Conservation (phyloP, 2,113 vertebrate species). For the Tonatia bakeri region DNA sequence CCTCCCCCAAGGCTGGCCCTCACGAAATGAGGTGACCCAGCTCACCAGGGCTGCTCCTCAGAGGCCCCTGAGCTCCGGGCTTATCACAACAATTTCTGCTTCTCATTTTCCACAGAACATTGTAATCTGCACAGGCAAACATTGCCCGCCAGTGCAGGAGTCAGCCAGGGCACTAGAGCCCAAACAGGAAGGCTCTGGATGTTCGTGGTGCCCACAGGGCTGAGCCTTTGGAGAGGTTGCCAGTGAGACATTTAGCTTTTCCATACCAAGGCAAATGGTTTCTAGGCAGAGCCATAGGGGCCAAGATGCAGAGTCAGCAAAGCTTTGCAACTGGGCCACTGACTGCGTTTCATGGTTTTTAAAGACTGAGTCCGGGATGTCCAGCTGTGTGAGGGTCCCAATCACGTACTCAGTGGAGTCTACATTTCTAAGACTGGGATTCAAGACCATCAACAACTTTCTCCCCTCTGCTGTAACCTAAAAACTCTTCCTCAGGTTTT, state of each 20-base stretch:
- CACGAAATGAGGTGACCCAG: constrained; percentile 70
- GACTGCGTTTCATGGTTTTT: not conserved
- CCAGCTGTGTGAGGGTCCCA: not conserved
- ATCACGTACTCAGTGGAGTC: too few relatives aligned
- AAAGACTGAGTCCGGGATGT: not conserved
- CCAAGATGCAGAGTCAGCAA: not conserved
- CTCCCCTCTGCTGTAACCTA: not conserved
- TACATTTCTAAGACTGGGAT: not conserved
- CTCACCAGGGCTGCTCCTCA: constrained; percentile 54
- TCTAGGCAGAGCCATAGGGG: not conserved
- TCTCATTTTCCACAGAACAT: constrained; percentile 66
- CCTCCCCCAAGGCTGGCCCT: constrained; percentile 62
- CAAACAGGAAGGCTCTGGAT: constrained; percentile 33
- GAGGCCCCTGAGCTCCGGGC: constrained; percentile 45
- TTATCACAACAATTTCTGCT: constrained; percentile 73
- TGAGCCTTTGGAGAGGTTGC: not conserved
- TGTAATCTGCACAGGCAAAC: constrained; percentile 60
- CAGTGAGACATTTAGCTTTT: constrained; percentile 22
- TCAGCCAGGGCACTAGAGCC: not conserved
- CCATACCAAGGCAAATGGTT: constrained; percentile 34
- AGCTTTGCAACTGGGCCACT: not conserved
- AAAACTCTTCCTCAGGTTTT: not conserved
- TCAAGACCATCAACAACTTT: not conserved
- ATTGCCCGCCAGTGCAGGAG: not conserved
- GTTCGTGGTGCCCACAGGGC: not conserved